Evolutionary conservation across 2,797 vertebrate genomes (phyloP), one percentile per base, ranked within the genome.

Genomic region (Remorina albescens): DNA sequence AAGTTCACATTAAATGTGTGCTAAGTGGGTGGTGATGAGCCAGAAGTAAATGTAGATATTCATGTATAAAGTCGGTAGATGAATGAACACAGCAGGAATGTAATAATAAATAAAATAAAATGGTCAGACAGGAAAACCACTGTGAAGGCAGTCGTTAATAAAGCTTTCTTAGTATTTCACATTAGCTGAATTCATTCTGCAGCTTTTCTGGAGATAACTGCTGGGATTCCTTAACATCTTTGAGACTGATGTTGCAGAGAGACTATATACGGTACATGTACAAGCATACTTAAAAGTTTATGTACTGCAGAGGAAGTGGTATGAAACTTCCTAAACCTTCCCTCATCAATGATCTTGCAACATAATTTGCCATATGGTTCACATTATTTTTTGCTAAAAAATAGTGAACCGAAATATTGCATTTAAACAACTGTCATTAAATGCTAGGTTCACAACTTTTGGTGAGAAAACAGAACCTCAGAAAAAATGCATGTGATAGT

Each of bases 91-190:
- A 42, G 58, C 28, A 41, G 54, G 5, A 30, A 30, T 21, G 15
- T n/a, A 0, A 54, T 58, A 61, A 44, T 23, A 30, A 8, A 70
- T 30, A 30, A 3, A 30, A 30, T 30, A 21, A 58, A 9, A 42
- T 23, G 16, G 57, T 74, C 55, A 72, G 23, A 19, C 36, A 67
- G 53, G 57, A 37, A 36, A 67, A 64, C 19, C 41, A 34, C 16
- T 44, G 12, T 23, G 44, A 23, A 2, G 21, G 25, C 26, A 54
- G 60, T 56, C 25, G 12, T 54, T 58, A 50, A 55, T 25, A 26
- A 16, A 63, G 57, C 65, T 74, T 49, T 70, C 37, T 84, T 37
- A 86, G 86, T 86, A 84, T 88, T 86, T 91, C 50, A 83, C 37
- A 68, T 76, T 30, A 51, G 56, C 76, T 82, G 39, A 50, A 71